Percentiles rank a stretch among this genome's conserved stretches.
These are phyloP conservation scores for Rhyzopertha dominica DNA, from an alignment of 1,140 invertebrate species.

Conservation along the genomic window DNA sequence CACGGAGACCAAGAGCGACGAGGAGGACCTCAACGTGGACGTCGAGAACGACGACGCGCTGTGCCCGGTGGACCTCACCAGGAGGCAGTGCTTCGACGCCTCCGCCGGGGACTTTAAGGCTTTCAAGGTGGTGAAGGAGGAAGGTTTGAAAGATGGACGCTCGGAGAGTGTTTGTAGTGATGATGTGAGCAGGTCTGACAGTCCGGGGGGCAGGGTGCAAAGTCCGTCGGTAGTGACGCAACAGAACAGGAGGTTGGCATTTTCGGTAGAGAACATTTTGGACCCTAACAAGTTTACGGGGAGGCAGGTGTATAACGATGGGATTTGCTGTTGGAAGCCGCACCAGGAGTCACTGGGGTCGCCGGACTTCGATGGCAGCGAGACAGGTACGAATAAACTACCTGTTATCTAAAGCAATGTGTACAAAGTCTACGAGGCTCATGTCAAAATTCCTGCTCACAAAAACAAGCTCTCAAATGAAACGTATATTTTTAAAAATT, in stretches of 20 bases:
- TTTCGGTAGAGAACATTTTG: slow-evolving; percentile 88
- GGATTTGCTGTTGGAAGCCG: slow-evolving; percentile 56
- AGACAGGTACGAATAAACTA: slow-evolving; percentile 49
- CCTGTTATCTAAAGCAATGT: no score
- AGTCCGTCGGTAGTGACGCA: slow-evolving; percentile 44
- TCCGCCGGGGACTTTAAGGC: slow-evolving; percentile 34
- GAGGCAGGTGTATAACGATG: slow-evolving; percentile 47
- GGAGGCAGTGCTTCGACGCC: slow-evolving; percentile 40
- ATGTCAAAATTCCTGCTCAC: no score
- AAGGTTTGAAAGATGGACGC: slow-evolving; percentile 33
- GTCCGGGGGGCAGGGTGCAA: slow-evolving; percentile 38
- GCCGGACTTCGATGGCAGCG: slow-evolving; percentile 50
- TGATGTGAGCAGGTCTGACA: slow-evolving; percentile 43
- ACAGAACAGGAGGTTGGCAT: slow-evolving; percentile 58
- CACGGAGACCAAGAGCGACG: slow-evolving; percentile 39
- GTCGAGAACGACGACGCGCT: slow-evolving; percentile 45
- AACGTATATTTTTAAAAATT: no score
- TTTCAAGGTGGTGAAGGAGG: slow-evolving; percentile 27
- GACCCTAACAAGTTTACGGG: slow-evolving; percentile 88
- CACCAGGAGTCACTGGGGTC: slow-evolving; percentile 47
- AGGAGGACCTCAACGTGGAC: slow-evolving; percentile 44
- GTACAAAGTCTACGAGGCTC: no score
- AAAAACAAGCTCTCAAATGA: no score
- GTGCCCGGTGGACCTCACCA: slow-evolving; percentile 46
- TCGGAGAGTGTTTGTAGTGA: slow-evolving; percentile 48